Conservation (phyloP, 2,888 invertebrate species). For the Hyppa rectilinea region DNA sequence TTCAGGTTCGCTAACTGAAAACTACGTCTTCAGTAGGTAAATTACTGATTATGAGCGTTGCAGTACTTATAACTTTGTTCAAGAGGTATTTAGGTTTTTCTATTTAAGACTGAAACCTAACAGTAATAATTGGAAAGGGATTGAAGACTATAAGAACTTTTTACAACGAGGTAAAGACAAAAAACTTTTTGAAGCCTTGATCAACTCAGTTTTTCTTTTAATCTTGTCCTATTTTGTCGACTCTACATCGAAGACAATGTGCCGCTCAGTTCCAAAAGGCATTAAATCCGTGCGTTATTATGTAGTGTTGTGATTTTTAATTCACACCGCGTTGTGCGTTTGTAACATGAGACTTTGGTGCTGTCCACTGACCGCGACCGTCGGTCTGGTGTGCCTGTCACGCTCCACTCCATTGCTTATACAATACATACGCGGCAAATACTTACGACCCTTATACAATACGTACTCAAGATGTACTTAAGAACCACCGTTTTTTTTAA, state of each 20-base stretch:
- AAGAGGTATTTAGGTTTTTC: constrained; percentile 10
- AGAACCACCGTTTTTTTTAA: constrained; percentile 21
- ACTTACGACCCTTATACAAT: constrained; percentile 59
- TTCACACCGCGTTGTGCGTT: constrained; percentile 79
- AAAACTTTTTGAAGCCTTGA: neutral
- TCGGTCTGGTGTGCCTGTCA: constrained; percentile 74
- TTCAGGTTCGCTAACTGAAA: constrained; percentile 22
- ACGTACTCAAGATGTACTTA: constrained; percentile 40
- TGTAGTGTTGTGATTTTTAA: constrained; percentile 74
- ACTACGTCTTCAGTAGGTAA: constrained; percentile 4
- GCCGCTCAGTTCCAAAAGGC: constrained; percentile 52
- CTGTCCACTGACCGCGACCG: constrained; percentile 78
- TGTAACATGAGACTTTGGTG: constrained; percentile 76
- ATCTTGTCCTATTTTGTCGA: constrained; percentile 37
- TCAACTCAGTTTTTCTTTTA: constrained; percentile 10
- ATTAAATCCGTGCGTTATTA: constrained; percentile 59
- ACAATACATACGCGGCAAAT: constrained; percentile 67
- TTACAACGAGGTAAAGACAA: neutral
- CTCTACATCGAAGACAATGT: constrained; percentile 55
- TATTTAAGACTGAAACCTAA: neutral
- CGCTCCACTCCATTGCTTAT: constrained; percentile 69
- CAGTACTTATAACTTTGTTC: constrained; percentile 13
- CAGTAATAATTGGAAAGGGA: neutral
- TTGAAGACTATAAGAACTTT: neutral
- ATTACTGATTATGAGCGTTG: constrained; percentile 11